Percentiles rank a stretch among this genome's conserved stretches.
phyloP scores from a whole-genome alignment of 2,797 vertebrate species.

The Hylomyscus alleni region DNA sequence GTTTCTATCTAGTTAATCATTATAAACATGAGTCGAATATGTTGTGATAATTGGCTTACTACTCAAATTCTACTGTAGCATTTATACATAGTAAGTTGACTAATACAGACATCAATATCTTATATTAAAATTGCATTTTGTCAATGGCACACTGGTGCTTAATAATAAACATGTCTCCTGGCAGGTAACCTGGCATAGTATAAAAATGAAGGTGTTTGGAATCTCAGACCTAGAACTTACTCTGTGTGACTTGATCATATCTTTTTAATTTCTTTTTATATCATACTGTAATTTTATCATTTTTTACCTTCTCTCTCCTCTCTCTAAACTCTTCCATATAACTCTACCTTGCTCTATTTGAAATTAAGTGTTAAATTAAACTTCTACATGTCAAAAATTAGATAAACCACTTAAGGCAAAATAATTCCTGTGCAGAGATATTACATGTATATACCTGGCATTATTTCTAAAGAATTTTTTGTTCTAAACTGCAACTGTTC shows the following conservation, averaged over 20 bases:
- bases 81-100: neutral
- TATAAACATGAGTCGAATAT: neutral
- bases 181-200: neutral
- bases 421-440: neutral
- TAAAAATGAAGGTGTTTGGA: constrained; percentile 22
- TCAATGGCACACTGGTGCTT: neutral
- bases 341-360: neutral
- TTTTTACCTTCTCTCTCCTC: neutral
- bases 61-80: neutral
- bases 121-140: neutral
- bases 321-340: neutral
- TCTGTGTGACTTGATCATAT: neutral
- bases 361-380: neutral
- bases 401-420: neutral
- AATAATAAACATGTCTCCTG: neutral
- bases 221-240: neutral
- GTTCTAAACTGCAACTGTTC: neutral
- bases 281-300: neutral
- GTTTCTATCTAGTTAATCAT: neutral
- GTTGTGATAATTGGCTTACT: neutral
- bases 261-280: neutral
- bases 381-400: neutral
- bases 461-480: neutral
- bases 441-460: neutral
- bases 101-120: neutral